Evolutionary conservation across 2,797 vertebrate species (phyloP).

Genomic region (Champsocephalus esox): DNA sequence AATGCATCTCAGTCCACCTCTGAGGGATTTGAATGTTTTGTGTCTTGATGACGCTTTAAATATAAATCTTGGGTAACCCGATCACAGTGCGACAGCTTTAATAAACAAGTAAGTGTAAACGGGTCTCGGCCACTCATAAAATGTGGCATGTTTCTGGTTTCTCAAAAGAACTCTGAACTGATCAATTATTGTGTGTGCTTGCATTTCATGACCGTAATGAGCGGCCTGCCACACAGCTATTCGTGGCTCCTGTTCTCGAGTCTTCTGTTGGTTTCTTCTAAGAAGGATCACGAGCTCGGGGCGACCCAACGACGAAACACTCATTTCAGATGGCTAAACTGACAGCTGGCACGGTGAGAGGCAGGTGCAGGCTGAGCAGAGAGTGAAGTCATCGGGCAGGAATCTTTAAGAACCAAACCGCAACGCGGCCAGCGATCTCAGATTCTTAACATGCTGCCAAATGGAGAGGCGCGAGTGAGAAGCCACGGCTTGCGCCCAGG

Average conservation of each 20-base stretch:
- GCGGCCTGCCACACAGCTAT: background rate
- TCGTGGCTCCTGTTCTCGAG: background rate
- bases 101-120: too few relatives aligned
- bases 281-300: slow-evolving; percentile 27
- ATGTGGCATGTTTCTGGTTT: too few relatives aligned
- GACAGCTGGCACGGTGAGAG: background rate
- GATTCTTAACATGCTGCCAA: slow-evolving; percentile 48
- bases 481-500: background rate
- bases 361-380: slow-evolving; percentile 17
- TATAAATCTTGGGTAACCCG: too few relatives aligned
- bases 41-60: too few relatives aligned
- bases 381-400: background rate
- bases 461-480: slow-evolving; percentile 40
- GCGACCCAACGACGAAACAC: background rate
- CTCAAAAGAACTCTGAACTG: too few relatives aligned
- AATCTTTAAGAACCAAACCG: slow-evolving; percentile 30
- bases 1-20: too few relatives aligned
- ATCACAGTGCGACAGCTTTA: too few relatives aligned
- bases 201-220: too few relatives aligned
- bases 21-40: too few relatives aligned
- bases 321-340: slow-evolving; percentile 18
- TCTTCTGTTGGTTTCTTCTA: slow-evolving; percentile 23
- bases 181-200: too few relatives aligned
- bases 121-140: too few relatives aligned
- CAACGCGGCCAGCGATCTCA: slow-evolving; percentile 42